These are phyloP conservation scores for Pangasius krempfi DNA, from an alignment of 2,797 vertebrate species.

Conservation along the genomic window DNA sequence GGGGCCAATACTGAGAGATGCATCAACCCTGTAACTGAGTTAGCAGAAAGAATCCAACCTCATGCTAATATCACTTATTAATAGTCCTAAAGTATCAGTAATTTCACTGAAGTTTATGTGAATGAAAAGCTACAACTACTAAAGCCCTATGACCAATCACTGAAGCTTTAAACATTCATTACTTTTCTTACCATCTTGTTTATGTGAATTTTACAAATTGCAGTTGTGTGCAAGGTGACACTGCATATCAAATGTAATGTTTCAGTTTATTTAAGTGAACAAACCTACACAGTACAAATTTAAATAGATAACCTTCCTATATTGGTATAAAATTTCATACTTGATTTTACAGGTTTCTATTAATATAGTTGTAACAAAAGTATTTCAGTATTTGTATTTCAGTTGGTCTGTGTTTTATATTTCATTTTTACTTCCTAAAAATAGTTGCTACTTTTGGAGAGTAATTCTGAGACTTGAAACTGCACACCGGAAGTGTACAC, in stretches of 20 bases:
- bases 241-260: background rate
- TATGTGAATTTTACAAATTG: background rate
- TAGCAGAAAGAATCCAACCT: background rate
- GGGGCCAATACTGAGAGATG: background rate
- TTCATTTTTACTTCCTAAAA: conserved; percentile 16
- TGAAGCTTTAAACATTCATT: background rate
- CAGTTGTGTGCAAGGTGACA: background rate
- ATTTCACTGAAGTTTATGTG: background rate
- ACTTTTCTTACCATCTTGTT: background rate
- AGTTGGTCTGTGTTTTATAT: background rate
- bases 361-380: background rate
- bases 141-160: background rate
- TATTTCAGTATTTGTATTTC: background rate
- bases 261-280: background rate
- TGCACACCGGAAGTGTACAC: conserved; percentile 2
- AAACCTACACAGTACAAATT: background rate
- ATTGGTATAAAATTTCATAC: background rate
- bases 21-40: background rate
- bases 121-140: background rate
- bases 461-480: conserved; percentile 21
- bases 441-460: background rate
- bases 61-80: background rate
- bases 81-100: too few species aligned
- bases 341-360: background rate
- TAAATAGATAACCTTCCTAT: background rate